Conservation (phyloP, 2,888 invertebrate species). For the Eupeodes luniger region DNA sequence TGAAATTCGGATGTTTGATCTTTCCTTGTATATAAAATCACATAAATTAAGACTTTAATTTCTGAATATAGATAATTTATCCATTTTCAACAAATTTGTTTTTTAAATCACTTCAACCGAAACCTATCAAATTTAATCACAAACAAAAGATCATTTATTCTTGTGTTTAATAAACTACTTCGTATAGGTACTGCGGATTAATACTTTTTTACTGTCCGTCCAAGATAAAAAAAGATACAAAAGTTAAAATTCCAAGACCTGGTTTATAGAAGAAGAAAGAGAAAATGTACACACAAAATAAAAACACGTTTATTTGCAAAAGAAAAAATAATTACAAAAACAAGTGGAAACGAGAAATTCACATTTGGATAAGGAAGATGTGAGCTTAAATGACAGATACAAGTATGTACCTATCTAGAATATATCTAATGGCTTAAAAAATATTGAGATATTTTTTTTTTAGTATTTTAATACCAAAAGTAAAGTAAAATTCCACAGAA, state of each 20-base stretch:
- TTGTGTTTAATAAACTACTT: not conserved
- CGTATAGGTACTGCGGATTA: not conserved
- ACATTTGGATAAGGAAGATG: constrained; percentile 19
- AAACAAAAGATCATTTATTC: not conserved
- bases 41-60: not conserved
- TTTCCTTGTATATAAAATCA: not conserved
- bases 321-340: constrained; percentile 33
- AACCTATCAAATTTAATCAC: not conserved
- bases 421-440: not conserved
- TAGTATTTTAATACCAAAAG: not conserved
- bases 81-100: not conserved
- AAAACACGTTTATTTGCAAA: constrained; percentile 58
- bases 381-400: not conserved
- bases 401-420: not conserved
- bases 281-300: constrained; percentile 55
- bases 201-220: not conserved
- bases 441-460: not conserved
- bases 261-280: constrained; percentile 40
- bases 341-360: constrained; percentile 16
- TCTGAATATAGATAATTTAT: not conserved
- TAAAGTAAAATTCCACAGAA: not conserved
- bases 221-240: constrained; percentile 26
- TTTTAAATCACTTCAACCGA: not conserved
- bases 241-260: constrained; percentile 5
- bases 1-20: not conserved